A percentile compares a stretch with the other conserved stretches of the same genome.
Conservation (phyloP, 2,888 invertebrate species). For the Trissolcus brochymenae region DNA sequence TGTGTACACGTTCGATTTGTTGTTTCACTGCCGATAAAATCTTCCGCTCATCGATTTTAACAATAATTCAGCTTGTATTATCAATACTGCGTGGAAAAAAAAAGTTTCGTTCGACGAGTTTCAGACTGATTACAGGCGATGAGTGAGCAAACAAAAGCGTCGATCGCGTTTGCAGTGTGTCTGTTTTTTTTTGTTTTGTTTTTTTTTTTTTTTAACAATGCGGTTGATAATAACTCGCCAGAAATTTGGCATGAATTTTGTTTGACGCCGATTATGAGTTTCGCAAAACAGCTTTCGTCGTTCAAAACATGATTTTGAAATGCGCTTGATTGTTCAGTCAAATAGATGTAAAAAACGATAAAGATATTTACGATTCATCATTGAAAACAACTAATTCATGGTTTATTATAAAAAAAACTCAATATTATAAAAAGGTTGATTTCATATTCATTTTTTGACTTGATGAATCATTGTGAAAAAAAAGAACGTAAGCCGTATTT, state of each 20-base stretch:
- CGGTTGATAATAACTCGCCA: conserved; percentile 23
- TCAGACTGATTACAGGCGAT: conserved; percentile 40
- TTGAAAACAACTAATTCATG: no score
- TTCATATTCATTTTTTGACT: no score
- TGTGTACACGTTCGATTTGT: conserved; percentile 36
- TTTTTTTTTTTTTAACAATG: no score
- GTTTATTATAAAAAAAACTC: no score
- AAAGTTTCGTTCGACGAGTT: conserved; percentile 24
- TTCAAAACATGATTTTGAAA: no score
- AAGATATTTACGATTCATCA: no score
- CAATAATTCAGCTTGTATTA: conserved; percentile 48
- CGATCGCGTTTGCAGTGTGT: conserved; percentile 15
- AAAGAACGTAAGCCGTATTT: conserved; percentile 41
- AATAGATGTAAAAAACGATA: no score
- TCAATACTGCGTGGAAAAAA: conserved; percentile 41
- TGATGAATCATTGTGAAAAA: conserved; percentile 10
- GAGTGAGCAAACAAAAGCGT: conserved; percentile 27
- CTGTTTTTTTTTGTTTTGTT: no score
- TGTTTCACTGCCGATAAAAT: conserved; percentile 48
- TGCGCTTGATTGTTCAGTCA: no score
- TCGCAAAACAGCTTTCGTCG: no score
- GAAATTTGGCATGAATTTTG: conserved; percentile 37
- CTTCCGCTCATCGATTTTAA: conserved; percentile 45
- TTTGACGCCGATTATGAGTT: no score
- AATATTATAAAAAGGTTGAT: no score